Conservation (phyloP, 1,140 invertebrate genomes). For the Diorhabda carinulata region DNA sequence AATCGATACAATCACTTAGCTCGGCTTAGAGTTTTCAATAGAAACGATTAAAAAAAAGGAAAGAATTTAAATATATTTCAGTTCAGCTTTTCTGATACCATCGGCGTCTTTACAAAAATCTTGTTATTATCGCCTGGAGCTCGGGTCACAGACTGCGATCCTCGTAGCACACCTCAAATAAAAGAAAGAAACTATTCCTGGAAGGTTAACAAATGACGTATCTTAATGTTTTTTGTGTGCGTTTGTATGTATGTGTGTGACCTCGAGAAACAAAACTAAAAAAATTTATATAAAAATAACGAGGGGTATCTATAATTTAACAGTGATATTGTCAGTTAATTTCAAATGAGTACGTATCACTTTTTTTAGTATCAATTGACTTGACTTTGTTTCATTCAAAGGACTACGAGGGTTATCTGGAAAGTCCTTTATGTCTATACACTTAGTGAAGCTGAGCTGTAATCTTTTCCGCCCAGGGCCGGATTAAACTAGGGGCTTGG, state of each 20-base stretch:
- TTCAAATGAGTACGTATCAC: too few relatives aligned
- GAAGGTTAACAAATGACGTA: conserved; percentile 7
- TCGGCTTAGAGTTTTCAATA: too few relatives aligned
- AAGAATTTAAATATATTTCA: too few relatives aligned
- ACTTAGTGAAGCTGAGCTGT: too few relatives aligned
- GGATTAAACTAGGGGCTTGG: too few relatives aligned
- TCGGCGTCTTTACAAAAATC: conserved; percentile 8
- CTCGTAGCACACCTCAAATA: conserved; percentile 9
- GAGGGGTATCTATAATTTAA: not conserved
- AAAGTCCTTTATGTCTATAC: too few relatives aligned
- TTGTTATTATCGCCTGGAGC: conserved; percentile 10
- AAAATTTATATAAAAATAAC: not conserved
- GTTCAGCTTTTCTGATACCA: not conserved
- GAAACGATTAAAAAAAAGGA: too few relatives aligned
- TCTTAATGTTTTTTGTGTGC: not conserved
- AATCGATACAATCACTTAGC: too few relatives aligned
- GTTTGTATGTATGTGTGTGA: not conserved
- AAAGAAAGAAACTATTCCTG: conserved; percentile 7
- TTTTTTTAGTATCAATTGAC: too few relatives aligned
- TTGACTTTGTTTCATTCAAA: too few relatives aligned
- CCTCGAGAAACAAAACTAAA: not conserved
- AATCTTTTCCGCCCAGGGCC: too few relatives aligned
- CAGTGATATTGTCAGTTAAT: not conserved
- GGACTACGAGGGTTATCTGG: too few relatives aligned
- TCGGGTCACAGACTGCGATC: not conserved